A percentile compares a stretch with the other conserved stretches of the same genome.
Conservation (phyloP, 2,797 vertebrate species). For the Ciconia nigra region DNA sequence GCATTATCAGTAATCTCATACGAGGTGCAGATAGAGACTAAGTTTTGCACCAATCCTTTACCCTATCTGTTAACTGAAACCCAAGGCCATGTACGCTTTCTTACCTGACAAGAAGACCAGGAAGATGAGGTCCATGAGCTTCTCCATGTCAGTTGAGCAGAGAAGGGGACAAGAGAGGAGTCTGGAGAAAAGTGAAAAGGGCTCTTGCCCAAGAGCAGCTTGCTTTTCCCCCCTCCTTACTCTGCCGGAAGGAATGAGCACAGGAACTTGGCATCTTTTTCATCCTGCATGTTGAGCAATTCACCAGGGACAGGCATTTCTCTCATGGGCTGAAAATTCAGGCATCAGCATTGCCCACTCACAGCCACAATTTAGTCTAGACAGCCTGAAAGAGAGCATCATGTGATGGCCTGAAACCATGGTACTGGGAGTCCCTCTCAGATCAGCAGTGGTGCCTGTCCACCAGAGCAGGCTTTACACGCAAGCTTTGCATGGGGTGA, state of each 20-base stretch:
- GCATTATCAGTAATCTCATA: background rate
- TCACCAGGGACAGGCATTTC: background rate
- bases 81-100: background rate
- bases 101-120: constrained; percentile 56
- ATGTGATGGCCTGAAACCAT: background rate
- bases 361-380: background rate
- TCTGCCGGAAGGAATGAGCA: constrained; percentile 17
- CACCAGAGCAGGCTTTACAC: background rate
- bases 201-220: constrained; percentile 7
- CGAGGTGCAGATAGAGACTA: background rate
- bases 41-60: background rate
- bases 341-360: constrained; percentile 30
- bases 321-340: background rate
- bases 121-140: background rate
- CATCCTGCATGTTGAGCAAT: constrained; percentile 43
- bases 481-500: background rate
- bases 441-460: background rate
- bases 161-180: background rate
- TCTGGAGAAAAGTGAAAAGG: background rate
- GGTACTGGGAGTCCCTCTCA: background rate
- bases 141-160: constrained; percentile 32
- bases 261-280: constrained; percentile 55
- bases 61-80: background rate
- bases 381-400: background rate
- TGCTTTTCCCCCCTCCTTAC: background rate